Evolutionary conservation across 2,113 vertebrate species (phyloP), one percentile per base, ranked within the genome.

Genomic region (Rhodinocichla rosea): DNA sequence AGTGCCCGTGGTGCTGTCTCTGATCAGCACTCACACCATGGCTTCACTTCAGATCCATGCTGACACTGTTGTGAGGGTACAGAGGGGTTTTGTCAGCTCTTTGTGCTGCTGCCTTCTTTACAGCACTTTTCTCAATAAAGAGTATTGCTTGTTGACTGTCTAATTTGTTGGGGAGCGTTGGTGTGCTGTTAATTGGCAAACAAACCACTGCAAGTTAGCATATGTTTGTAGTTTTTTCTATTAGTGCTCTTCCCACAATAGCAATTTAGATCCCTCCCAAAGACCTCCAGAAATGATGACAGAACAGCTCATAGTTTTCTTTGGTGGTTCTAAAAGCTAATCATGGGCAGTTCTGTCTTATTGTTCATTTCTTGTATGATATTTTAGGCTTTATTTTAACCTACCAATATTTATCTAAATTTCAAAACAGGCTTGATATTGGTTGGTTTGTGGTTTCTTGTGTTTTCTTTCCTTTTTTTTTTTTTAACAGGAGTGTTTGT

Each of bases 281-380:
- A 94, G 68, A 94, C 62, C 28, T 95, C 47, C 49, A 90, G 64
- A 92, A 93, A 97, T 42, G 49, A 89, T 92, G 83, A 87, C 83
- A 92, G 85, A 87, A 93, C 56, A 87, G 79, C 21, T 83, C 45
- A 21, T 77, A 13, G 12, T 53, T 64, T 89, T 56, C 32, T 75
- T 77, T 75, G 47, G 30, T 80, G 39, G 17, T 71, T n/a, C 20
- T 83, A 77, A 77, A 65, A 86, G 35, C 4, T 94, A 86, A 83
- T 77, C 0, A 2, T 64, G 11, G 62, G 23, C 14, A 27, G 49
- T 67, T 75, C 30, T 68, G 10, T 35, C 47, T 83, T 74, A 74
- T 40, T 93, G 77, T 75, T 75, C 19, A 23, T 83, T 70, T 86
- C 28, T 4, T 76, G 9, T 70, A 28, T 50, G 22, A 37, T 56